Conservation (phyloP, 2,797 vertebrate species). For the Cryptoprocta ferox region DNA sequence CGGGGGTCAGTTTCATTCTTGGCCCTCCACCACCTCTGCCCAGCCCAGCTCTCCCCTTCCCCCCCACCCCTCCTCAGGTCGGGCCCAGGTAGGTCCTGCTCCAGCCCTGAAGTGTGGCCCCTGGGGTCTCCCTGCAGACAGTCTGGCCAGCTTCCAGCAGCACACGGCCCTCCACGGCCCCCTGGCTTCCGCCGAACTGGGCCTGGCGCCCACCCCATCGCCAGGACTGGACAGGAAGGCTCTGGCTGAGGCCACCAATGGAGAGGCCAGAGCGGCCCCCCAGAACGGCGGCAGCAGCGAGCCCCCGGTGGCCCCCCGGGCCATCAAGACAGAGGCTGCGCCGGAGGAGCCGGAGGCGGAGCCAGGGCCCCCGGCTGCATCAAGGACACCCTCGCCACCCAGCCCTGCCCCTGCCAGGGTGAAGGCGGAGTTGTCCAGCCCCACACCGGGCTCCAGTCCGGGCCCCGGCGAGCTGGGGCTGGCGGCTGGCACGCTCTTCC, state of each 20-base stretch:
- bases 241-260: conserved; percentile 84
- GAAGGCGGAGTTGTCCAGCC: conserved; percentile 94
- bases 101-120: conserved; percentile 91
- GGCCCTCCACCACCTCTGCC: neutral
- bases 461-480: conserved; percentile 89
- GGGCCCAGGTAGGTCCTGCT: conserved; percentile 89
- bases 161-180: conserved; percentile 89
- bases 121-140: conserved; percentile 91
- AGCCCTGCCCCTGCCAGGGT: conserved; percentile 88
- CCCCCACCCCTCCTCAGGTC: conserved; percentile 79
- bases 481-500: conserved; percentile 90
- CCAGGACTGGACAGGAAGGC: conserved; percentile 62
- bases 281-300: conserved; percentile 73
- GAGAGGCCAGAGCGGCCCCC: conserved; percentile 85
- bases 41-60: neutral
- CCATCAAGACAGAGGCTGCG: conserved; percentile 92
- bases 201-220: conserved; percentile 77
- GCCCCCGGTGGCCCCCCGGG: conserved; percentile 59
- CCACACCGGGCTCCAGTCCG: conserved; percentile 94
- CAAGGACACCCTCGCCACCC: conserved; percentile 88
- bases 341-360: conserved; percentile 74
- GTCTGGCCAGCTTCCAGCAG: conserved; percentile 91
- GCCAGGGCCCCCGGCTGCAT: conserved; percentile 71
- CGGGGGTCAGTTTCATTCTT: neutral
- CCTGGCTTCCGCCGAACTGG: conserved; percentile 70